Base-by-base conservation (phyloP, 2,113 vertebrate genomes). In the Tapirus terrestris region DNA sequence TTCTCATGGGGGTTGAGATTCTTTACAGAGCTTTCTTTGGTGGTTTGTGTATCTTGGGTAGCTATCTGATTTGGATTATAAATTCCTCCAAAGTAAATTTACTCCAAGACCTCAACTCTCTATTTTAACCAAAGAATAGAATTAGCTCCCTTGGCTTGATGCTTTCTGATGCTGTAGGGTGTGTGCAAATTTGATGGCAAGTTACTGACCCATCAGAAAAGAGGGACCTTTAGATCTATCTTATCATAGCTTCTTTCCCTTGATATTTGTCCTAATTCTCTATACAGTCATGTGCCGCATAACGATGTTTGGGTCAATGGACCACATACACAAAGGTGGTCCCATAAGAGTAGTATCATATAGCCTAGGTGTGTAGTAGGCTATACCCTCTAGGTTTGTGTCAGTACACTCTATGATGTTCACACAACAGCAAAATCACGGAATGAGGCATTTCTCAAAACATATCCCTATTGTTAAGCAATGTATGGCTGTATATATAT, bases 51-150 rank as follows among this genome's bases (percentile, higher is more conserved):
- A 65, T 68, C 45, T 80, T 76, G 58, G 31, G 73, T 60, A 76
- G 65, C 77, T 96, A 18, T 60, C 63, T 86, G 27, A 72, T 67
- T 39, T 84, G 76, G 33, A 68, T 76, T 95, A 68, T 48, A 87
- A 92, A 85, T 85, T 92, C 12, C 63, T 86, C 39, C 31, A 36
- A 63, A 77, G 53, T 31, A 92, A 89, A 27, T 79, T 89, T 94
- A 48, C 12, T 33, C 6, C 23, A 90, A 65, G 61, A 86, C 31
- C 39, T 92, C n/a, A 53, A 25, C 25, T 85, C 25, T 92, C 58
- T 43, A 11, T 21, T 72, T 43, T 53, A 83, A 27, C 36, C 61
- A 60, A 61, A 83, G n/a, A 61, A 39, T 53, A 56, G 68, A 91
- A 36, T 65, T 58, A 48, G 56, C 18, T 88, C 48, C 23, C 33